Percentiles rank a stretch among this genome's conserved stretches.
These are phyloP conservation scores for Parauchenoglanis punctatus DNA, from an alignment of 2,797 vertebrate genomes.

Conservation along the genomic window DNA sequence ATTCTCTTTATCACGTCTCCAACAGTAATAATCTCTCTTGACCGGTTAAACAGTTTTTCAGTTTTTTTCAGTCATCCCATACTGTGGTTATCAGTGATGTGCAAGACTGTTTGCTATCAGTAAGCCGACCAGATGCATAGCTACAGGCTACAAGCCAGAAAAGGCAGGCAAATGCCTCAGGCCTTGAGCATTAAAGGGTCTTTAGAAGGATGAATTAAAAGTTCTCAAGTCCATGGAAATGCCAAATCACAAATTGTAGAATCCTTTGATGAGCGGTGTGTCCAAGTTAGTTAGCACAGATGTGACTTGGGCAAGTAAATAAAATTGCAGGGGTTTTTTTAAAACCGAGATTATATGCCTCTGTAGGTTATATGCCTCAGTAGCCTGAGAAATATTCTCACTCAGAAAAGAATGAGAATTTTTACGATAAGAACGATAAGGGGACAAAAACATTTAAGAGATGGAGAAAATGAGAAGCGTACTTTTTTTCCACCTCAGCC, in stretches of 20 bases:
- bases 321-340: not conserved
- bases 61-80: not conserved
- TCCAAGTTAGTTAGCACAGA: not conserved
- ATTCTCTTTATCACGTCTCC: not conserved
- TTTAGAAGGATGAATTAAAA: conserved; percentile 16
- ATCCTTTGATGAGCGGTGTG: not conserved
- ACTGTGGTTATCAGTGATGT: conserved; percentile 16
- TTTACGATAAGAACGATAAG: not conserved
- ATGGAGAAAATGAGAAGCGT: not conserved
- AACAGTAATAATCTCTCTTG: conserved; percentile 2
- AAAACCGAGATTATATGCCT: not conserved
- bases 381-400: not conserved
- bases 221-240: conserved; percentile 14
- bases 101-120: not conserved
- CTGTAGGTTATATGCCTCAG: no score
- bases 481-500: no score
- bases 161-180: not conserved
- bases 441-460: not conserved
- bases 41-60: conserved; percentile 1
- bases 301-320: not conserved
- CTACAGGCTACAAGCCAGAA: conserved; percentile 15
- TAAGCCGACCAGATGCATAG: conserved; percentile 1
- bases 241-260: conserved; percentile 4
- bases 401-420: not conserved
- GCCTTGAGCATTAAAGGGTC: not conserved